phyloP scores from a whole-genome alignment of 1,140 invertebrate genomes.

The Philaenus spumarius region DNA sequence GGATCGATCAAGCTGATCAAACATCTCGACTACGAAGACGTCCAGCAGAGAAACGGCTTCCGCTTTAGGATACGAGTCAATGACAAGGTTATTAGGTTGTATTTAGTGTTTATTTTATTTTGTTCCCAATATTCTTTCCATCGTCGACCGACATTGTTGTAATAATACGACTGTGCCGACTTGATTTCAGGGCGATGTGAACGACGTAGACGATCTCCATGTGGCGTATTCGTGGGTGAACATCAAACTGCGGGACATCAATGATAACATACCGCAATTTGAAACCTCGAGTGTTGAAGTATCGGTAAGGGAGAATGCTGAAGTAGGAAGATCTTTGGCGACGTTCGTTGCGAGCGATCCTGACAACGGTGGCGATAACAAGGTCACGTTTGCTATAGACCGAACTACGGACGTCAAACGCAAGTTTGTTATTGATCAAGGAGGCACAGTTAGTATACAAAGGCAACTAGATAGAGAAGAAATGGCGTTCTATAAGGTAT shows the following conservation, averaged over 20 bases:
- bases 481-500: no score
- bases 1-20: slow-evolving; percentile 91
- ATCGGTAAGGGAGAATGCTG: slow-evolving; percentile 80
- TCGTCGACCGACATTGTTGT: neutral
- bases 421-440: no score
- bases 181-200: slow-evolving; percentile 78
- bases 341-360: no score
- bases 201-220: slow-evolving; percentile 90
- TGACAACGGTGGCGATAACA: no score
- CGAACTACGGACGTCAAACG: no score
- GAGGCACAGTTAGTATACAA: no score
- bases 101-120: neutral
- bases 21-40: slow-evolving; percentile 83
- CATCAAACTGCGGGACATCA: slow-evolving; percentile 85
- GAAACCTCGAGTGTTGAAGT: slow-evolving; percentile 86
- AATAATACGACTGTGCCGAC: neutral
- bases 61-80: slow-evolving; percentile 88
- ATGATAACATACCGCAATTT: slow-evolving; percentile 91
- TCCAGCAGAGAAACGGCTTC: slow-evolving; percentile 85
- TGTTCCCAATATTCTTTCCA: neutral
- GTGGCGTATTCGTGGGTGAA: slow-evolving; percentile 92
- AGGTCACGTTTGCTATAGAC: no score
- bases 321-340: slow-evolving; percentile 79
- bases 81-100: slow-evolving; percentile 69
- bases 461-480: no score